These are phyloP conservation scores for Drosophila incognita DNA, from an alignment of 2,888 invertebrate genomes.

Conservation along the genomic window DNA sequence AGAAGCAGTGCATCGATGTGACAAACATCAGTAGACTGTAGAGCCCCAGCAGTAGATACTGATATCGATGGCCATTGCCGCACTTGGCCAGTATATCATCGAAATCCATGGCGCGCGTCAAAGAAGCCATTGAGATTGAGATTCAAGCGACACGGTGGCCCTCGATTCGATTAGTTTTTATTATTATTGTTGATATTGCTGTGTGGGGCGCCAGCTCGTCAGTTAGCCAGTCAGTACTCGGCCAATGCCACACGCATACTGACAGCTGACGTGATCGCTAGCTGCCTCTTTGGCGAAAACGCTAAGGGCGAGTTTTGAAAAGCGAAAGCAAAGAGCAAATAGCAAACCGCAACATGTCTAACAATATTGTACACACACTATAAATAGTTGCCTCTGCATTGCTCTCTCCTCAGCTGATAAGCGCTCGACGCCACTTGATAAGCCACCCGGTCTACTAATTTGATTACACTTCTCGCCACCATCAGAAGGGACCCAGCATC, in stretches of 20 bases:
- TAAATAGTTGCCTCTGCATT: too few relatives aligned
- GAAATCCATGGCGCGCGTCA: constrained; percentile 80
- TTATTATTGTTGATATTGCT: neutral
- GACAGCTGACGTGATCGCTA: constrained; percentile 34
- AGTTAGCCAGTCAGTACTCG: constrained; percentile 47
- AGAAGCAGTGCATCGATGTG: constrained; percentile 86
- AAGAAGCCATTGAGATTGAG: constrained; percentile 14
- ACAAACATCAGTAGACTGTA: constrained; percentile 86
- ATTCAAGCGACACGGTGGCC: constrained; percentile 5
- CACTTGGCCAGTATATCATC: constrained; percentile 86
- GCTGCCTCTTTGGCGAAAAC: constrained; percentile 34
- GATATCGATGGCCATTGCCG: constrained; percentile 86
- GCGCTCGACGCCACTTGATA: constrained; percentile 26
- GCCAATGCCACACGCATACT: constrained; percentile 68
- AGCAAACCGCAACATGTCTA: constrained; percentile 11
- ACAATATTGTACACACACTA: neutral
- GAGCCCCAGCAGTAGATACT: constrained; percentile 85
- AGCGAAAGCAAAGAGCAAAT: too few relatives aligned
- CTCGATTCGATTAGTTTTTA: neutral
- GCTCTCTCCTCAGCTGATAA: constrained; percentile 48
- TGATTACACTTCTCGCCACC: neutral
- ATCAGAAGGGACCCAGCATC: neutral
- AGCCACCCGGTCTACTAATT: constrained; percentile 6
- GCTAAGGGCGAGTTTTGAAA: constrained; percentile 17
- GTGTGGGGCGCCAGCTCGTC: constrained; percentile 6